These are phyloP conservation scores for Exephanes ischioxanthus DNA, from an alignment of 2,888 invertebrate genomes.

Conservation along the genomic window DNA sequence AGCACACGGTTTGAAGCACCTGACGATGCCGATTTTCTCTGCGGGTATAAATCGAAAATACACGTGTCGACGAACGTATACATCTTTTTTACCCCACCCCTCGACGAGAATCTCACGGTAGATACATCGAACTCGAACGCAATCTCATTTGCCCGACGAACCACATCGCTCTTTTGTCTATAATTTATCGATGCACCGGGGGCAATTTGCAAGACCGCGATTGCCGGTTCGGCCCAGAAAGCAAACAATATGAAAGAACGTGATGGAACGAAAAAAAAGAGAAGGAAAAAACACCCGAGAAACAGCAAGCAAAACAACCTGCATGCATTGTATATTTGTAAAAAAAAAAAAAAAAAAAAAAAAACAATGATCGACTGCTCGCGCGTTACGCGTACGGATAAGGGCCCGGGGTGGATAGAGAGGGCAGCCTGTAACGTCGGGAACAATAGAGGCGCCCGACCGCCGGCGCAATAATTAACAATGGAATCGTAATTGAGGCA, in stretches of 20 bases:
- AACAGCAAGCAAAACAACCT: constrained; percentile 40
- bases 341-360: background rate
- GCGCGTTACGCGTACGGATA: constrained; percentile 18
- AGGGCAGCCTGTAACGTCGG: constrained; percentile 44
- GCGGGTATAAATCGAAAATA: background rate
- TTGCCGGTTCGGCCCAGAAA: constrained; percentile 3
- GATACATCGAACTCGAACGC: constrained; percentile 14
- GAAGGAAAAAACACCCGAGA: background rate
- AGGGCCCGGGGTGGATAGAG: constrained; percentile 26
- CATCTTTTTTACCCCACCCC: background rate
- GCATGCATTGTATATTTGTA: constrained; percentile 18
- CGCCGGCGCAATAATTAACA: constrained; percentile 78
- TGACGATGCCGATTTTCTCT: background rate
- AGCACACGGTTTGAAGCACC: background rate
- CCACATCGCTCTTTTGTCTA: constrained; percentile 5
- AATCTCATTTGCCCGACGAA: constrained; percentile 21
- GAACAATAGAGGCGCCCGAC: constrained; percentile 73
- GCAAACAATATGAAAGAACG: constrained; percentile 25
- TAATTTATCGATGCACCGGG: constrained; percentile 41
- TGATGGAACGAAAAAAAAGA: constrained; percentile 6
- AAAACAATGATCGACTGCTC: constrained; percentile 57
- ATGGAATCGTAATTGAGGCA: constrained; percentile 79
- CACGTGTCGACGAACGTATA: background rate
- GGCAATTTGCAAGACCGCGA: constrained; percentile 35
- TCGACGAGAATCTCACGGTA: background rate